Conservation (phyloP, 2,797 vertebrate genomes). For the Clarias pachynema region DNA sequence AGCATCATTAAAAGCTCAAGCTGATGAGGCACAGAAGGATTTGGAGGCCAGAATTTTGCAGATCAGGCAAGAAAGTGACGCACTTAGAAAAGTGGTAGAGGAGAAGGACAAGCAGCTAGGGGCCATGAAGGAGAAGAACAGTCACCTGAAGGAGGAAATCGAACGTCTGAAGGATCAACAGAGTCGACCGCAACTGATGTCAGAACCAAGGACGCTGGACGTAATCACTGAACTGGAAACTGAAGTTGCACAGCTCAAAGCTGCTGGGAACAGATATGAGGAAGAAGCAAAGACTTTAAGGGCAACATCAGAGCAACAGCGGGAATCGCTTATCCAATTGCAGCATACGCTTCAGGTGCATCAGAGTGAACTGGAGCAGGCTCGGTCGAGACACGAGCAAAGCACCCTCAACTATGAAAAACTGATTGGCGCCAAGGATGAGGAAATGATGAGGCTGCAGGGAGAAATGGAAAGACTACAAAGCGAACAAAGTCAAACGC, state of each 20-base stretch:
- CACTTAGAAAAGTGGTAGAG: conserved; percentile 80
- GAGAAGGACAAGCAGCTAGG: conserved; percentile 90
- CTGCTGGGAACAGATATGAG: conserved; percentile 77
- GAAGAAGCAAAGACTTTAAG: conserved; percentile 81
- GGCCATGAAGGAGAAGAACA: conserved; percentile 96
- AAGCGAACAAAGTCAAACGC: conserved; percentile 72
- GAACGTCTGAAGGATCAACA: conserved; percentile 91
- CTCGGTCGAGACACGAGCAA: conserved; percentile 83
- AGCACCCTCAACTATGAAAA: conserved; percentile 82
- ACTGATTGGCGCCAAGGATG: conserved; percentile 85
- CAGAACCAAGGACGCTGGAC: conserved; percentile 87
- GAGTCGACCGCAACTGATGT: conserved; percentile 73
- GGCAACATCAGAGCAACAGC: conserved; percentile 83
- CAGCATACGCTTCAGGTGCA: conserved; percentile 85
- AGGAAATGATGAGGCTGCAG: conserved; percentile 85
- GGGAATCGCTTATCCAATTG: conserved; percentile 75
- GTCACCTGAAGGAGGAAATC: conserved; percentile 93
- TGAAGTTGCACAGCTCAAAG: conserved; percentile 86
- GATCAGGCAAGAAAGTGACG: conserved; percentile 72
- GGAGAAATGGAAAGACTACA: conserved; percentile 77
- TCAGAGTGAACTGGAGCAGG: conserved; percentile 85
- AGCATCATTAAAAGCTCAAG: conserved; percentile 80
- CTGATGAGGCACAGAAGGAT: conserved; percentile 75
- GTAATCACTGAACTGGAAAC: conserved; percentile 91
- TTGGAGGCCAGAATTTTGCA: conserved; percentile 69